Percentiles rank a stretch among this genome's conserved stretches.
phyloP scores from a whole-genome alignment of 2,113 vertebrate species.

The Cranoglanis bouderius region DNA sequence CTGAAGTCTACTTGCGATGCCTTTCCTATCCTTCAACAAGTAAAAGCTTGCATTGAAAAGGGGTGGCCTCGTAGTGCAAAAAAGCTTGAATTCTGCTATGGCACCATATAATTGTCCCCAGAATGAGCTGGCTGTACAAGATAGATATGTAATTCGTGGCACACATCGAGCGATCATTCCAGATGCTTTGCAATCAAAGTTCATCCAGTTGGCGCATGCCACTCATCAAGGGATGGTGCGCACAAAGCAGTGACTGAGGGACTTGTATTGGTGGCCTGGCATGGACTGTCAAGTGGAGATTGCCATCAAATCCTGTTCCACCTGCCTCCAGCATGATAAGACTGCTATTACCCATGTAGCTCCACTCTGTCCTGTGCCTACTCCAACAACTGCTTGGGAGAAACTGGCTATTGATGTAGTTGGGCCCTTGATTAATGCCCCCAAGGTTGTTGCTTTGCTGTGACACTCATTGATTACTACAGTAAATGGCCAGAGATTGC shows the following conservation, averaged over 20 bases:
- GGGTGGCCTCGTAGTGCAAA: background rate
- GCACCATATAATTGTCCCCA: background rate
- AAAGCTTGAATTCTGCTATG: background rate
- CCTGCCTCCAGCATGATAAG: conserved; percentile 32
- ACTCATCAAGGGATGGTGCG: conserved; percentile 33
- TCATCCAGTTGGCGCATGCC: background rate
- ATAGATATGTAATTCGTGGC: background rate
- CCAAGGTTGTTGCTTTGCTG: background rate
- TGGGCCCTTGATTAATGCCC: conserved; percentile 7
- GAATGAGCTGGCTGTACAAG: background rate
- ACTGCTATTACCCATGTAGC: background rate
- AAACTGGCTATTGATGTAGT: conserved; percentile 35
- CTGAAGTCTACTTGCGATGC: background rate
- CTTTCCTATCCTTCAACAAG: conserved; percentile 7
- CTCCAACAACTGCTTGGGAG: conserved; percentile 29
- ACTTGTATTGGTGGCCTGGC: conserved; percentile 36
- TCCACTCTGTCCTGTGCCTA: conserved; percentile 25
- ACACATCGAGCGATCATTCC: background rate
- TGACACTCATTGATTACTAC: background rate
- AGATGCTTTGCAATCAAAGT: background rate
- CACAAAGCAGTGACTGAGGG: conserved; percentile 28
- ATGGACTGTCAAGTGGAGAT: conserved; percentile 12
- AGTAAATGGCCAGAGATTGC: background rate
- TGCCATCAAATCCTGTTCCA: conserved; percentile 27
- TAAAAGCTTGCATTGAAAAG: background rate